phyloP scores from a whole-genome alignment of 2,797 vertebrate genomes.

The Balearica regulorum region DNA sequence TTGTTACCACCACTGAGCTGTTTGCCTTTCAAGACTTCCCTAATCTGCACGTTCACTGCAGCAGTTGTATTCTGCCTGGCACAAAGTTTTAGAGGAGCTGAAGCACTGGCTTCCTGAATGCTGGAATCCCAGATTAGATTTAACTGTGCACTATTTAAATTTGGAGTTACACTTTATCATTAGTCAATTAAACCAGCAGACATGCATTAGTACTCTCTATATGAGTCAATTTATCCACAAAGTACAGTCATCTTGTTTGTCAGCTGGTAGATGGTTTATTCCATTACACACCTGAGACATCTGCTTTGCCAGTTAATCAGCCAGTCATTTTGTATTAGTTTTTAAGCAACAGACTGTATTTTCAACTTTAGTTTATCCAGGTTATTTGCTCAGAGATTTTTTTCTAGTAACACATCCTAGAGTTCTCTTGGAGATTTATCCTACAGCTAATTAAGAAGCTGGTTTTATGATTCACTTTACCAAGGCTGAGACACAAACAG shows the following conservation, averaged over 20 bases:
- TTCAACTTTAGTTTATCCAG: neutral
- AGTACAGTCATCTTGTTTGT: neutral
- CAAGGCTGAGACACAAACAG: neutral
- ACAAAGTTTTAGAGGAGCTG: neutral
- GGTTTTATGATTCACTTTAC: neutral
- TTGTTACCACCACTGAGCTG: neutral
- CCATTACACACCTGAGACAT: slow-evolving; percentile 21
- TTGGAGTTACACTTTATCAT: neutral
- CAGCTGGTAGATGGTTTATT: slow-evolving; percentile 1
- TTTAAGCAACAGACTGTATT: neutral
- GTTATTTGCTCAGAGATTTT: neutral
- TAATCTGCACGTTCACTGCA: neutral
- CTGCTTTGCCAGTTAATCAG: neutral
- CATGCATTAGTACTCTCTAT: neutral
- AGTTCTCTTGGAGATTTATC: neutral
- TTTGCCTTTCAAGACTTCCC: neutral
- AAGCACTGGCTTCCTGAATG: neutral
- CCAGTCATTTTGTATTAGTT: neutral
- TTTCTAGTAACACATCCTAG: neutral
- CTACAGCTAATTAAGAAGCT: neutral
- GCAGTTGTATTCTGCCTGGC: neutral
- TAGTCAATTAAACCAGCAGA: neutral
- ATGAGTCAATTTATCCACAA: neutral
- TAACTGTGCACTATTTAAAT: neutral
- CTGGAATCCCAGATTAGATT: neutral